phyloP scores from a whole-genome alignment of 2,888 invertebrate species.

The Alviniconcha strummeri region DNA sequence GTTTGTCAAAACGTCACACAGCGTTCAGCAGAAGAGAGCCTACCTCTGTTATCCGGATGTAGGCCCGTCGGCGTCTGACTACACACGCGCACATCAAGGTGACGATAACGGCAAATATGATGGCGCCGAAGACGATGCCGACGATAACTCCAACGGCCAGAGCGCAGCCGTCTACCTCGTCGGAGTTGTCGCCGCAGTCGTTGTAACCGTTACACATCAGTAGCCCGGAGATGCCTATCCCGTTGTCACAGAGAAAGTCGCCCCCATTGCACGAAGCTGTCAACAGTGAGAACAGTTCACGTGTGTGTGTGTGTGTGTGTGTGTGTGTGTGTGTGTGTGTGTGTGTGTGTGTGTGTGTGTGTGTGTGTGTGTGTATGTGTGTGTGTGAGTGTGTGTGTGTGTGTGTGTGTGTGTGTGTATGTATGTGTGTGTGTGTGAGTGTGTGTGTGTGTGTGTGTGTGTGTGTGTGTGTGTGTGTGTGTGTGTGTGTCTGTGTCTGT shows the following conservation, averaged over 20 bases:
- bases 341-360: neutral
- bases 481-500: too few species aligned
- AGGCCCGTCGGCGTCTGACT: neutral
- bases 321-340: slow-evolving; percentile 1
- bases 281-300: neutral
- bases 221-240: slow-evolving; percentile 49
- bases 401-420: too few species aligned
- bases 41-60: slow-evolving; percentile 6
- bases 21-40: neutral
- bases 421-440: too few species aligned
- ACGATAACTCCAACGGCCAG: slow-evolving; percentile 28
- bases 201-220: slow-evolving; percentile 57
- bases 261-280: slow-evolving; percentile 2
- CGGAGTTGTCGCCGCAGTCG: slow-evolving; percentile 51
- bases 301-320: slow-evolving; percentile 1
- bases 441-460: too few species aligned
- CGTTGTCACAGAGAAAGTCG: slow-evolving; percentile 53
- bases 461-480: neutral
- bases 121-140: slow-evolving; percentile 22
- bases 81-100: slow-evolving; percentile 4
- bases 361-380: too few species aligned
- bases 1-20: too few species aligned
- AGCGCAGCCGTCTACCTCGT: slow-evolving; percentile 23
- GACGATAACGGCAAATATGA: slow-evolving; percentile 7
- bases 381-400: too few species aligned